Conservation (phyloP, 2,797 vertebrate genomes). For the Enteromius mattozi region DNA sequence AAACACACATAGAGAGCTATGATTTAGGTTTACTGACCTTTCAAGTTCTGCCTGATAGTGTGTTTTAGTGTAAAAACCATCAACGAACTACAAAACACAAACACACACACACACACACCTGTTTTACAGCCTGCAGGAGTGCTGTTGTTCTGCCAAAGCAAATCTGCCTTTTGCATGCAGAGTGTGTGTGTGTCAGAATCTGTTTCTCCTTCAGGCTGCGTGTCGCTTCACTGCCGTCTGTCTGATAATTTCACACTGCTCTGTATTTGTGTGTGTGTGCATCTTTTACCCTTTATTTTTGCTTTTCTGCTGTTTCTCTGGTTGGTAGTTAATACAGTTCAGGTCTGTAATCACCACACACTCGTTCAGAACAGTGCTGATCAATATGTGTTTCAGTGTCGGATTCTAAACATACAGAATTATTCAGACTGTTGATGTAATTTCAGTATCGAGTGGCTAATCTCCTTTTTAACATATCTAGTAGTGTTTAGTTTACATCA, state of each 20-base stretch:
- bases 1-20: background rate
- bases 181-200: background rate
- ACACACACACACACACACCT: background rate
- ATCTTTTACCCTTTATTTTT: background rate
- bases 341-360: background rate
- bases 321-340: background rate
- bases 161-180: constrained; percentile 8
- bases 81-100: background rate
- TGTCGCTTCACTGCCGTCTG: constrained; percentile 26
- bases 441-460: background rate
- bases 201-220: constrained; percentile 6
- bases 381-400: background rate
- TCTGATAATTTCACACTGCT: constrained; percentile 3
- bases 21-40: background rate
- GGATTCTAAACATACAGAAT: background rate
- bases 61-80: background rate
- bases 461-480: background rate
- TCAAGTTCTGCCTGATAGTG: background rate
- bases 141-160: constrained; percentile 19
- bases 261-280: background rate
- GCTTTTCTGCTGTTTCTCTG: background rate
- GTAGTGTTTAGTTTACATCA: background rate
- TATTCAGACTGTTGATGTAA: background rate
- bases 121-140: constrained; percentile 8
- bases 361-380: background rate